Conservation (phyloP, 2,797 vertebrate species). For the Lateolabrax maculatus region DNA sequence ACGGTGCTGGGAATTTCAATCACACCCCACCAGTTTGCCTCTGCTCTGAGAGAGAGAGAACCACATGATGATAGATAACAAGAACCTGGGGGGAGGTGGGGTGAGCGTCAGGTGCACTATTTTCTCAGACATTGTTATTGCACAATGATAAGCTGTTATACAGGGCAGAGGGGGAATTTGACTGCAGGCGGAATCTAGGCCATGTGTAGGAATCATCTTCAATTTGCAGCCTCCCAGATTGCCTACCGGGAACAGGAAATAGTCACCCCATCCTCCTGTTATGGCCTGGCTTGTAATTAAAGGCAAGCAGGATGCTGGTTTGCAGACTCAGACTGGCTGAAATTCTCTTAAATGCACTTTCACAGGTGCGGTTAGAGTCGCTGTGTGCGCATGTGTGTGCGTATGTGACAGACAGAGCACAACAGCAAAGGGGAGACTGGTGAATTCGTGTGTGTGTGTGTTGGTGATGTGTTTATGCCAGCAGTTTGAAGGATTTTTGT, state of each 20-base stretch:
- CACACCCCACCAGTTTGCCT: constrained; percentile 32
- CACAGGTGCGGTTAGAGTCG: constrained; percentile 20
- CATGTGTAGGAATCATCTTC: constrained; percentile 74
- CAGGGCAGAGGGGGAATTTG: constrained; percentile 63
- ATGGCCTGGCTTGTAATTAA: constrained; percentile 77
- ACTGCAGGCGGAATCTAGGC: constrained; percentile 72
- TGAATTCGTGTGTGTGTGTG: constrained; percentile 6
- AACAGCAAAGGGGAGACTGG: background rate
- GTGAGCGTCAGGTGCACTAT: constrained; percentile 66
- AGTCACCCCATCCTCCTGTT: constrained; percentile 47
- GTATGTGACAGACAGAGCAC: background rate
- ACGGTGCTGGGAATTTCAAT: constrained; percentile 18
- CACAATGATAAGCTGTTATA: constrained; percentile 77
- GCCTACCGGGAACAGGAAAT: constrained; percentile 61
- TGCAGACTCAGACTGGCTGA: constrained; percentile 48
- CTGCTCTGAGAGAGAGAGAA: constrained; percentile 23
- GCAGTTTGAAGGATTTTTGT: constrained; percentile 33
- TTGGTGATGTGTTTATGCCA: constrained; percentile 31
- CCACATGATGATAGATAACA: constrained; percentile 60
- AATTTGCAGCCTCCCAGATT: constrained; percentile 71
- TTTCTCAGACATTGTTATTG: constrained; percentile 76
- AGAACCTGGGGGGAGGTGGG: constrained; percentile 36
- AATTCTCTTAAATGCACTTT: constrained; percentile 49
- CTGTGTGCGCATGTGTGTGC: constrained; percentile 5
- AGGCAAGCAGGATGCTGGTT: constrained; percentile 58